Base-by-base conservation (phyloP, 2,888 invertebrate genomes). In the Scaptomyza polygonia region DNA sequence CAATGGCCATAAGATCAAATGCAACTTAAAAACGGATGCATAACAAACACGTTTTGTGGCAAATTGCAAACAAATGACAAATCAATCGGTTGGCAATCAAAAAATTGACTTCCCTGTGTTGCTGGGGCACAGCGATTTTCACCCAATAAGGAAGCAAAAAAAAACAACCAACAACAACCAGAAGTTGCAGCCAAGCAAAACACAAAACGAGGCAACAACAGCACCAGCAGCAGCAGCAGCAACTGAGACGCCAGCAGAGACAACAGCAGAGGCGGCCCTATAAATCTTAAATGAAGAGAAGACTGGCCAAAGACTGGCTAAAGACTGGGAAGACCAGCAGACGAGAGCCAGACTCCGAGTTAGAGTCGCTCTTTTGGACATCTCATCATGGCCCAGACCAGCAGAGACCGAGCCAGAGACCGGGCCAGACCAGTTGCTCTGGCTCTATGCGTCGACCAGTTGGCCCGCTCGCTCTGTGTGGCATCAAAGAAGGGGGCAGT, bases 91-190 rank as follows among this genome's bases (percentile, higher is more conserved):
- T 73, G 76, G 82, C 79, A 84, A 84, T 82, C 84, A 82, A 83
- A 75, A 72, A 54, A 48, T 48, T 58, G 62, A 84, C 79, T 83
- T 84, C 78, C 83, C 74, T 67, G 62, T 72, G 69, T 61, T 72
- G 61, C 51, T 66, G 68, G n/a, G 42, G 76, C 68, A 48, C 63
- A 42, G 63, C 75, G 72, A 83, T 85, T 85, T 82, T 85, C 85
- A 85, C 84, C 84, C 81, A 85, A 84, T 84, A 83, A 84, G 84
- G 84, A 84, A 84, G 86, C 81, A 67, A 83, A 78, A 56, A 61
- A 74, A 72, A 55, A 40, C 34, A 34, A 9, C n/a, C 57, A 73
- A 67, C 71, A 65, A 63, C 65, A 77, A 86, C 78, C 83, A 81
- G 79, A 83, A 82, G 79, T 78, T 78, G 79, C 84, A 82, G 67